phyloP scores from a whole-genome alignment of 1,140 invertebrate species.

The Lerema accius region DNA sequence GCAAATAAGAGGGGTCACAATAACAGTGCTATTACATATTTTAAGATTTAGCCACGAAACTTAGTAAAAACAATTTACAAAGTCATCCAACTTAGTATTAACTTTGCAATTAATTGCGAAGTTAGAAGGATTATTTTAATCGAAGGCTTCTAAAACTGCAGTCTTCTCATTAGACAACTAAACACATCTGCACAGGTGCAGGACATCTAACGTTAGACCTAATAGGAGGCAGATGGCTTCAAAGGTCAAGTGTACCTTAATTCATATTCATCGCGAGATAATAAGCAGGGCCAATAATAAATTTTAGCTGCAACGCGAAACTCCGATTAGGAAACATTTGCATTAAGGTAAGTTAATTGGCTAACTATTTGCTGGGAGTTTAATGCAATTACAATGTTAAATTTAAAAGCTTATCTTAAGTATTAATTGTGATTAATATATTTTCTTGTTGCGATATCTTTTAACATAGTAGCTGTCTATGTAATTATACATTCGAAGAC shows the following conservation, averaged over 20 bases:
- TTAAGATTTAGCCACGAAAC: no score
- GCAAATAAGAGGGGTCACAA: no score
- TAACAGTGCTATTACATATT: no score
- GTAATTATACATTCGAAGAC: no score
- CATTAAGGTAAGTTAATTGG: constrained; percentile 21
- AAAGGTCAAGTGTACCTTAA: constrained; percentile 31
- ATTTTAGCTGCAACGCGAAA: constrained; percentile 14
- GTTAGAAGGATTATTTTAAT: no score
- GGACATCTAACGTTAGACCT: constrained; percentile 32
- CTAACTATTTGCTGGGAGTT: constrained; percentile 8
- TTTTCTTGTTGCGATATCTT: no score
- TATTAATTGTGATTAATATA: constrained; percentile 1
- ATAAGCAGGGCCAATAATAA: constrained; percentile 21
- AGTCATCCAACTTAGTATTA: no score
- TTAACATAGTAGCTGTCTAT: no score
- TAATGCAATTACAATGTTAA: constrained; percentile 3
- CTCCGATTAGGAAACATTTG: constrained; percentile 26
- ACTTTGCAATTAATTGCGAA: no score
- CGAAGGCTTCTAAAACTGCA: no score
- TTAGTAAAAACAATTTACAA: no score
- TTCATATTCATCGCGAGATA: constrained; percentile 28
- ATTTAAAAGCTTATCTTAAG: neutral
- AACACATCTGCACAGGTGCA: constrained; percentile 28
- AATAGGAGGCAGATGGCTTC: constrained; percentile 26
- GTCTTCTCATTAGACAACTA: no score